These are phyloP conservation scores for Puffinus mauretanicus DNA, from an alignment of 2,113 vertebrate genomes.

Conservation along the genomic window DNA sequence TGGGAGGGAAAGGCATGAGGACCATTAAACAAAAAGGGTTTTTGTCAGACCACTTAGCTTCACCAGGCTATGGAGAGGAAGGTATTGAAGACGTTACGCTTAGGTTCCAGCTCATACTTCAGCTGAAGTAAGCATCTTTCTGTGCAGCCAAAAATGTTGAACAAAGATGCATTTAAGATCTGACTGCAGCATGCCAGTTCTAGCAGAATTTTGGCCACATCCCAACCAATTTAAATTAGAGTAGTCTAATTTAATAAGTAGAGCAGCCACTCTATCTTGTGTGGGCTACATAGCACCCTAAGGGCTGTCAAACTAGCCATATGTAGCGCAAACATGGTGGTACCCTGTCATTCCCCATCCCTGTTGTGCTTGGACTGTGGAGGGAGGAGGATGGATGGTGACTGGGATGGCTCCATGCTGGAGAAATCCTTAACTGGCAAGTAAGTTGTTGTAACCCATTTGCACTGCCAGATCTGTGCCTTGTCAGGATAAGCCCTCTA, in stretches of 20 bases:
- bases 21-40: neutral
- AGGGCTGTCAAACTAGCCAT: neutral
- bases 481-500: neutral
- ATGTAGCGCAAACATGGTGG: neutral
- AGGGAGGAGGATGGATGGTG: neutral
- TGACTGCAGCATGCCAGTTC: constrained; percentile 1
- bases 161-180: constrained; percentile 37
- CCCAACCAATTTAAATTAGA: constrained; percentile 14
- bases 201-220: constrained; percentile 23
- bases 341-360: neutral
- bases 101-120: neutral
- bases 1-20: neutral
- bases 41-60: constrained; percentile 6
- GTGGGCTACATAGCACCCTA: neutral
- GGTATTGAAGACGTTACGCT: neutral
- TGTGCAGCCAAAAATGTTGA: neutral
- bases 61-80: neutral
- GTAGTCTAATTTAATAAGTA: constrained; percentile 36
- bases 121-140: constrained; percentile 28
- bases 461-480: neutral
- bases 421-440: neutral
- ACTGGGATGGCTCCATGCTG: neutral
- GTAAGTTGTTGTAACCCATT: neutral
- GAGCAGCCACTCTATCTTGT: neutral
- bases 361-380: neutral